Evolutionary conservation across 2,797 vertebrate species (phyloP).

Genomic region (Hyperoplus immaculatus): DNA sequence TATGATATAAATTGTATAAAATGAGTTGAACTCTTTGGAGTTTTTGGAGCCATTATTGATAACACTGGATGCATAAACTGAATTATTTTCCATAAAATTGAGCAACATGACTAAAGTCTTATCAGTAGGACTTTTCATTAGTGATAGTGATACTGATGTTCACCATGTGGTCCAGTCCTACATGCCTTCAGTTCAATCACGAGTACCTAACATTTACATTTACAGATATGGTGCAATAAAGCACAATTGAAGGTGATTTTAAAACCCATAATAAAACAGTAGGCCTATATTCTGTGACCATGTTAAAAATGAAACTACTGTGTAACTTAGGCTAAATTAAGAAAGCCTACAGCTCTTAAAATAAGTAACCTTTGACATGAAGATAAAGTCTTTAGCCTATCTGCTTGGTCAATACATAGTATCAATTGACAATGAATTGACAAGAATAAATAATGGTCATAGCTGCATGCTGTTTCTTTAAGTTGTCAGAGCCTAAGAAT

Average conservation of each 20-base stretch:
- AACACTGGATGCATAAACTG: not conserved
- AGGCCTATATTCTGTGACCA: not conserved
- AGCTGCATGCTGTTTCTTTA: constrained; percentile 28
- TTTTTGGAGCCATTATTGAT: not conserved
- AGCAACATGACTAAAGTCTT: not conserved
- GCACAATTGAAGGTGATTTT: not conserved
- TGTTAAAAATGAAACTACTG: not conserved
- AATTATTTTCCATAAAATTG: not conserved
- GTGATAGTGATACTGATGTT: not conserved
- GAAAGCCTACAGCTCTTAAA: not conserved
- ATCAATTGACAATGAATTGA: constrained; percentile 11
- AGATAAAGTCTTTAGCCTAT: not conserved
- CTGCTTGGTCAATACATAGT: not conserved
- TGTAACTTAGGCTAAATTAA: not conserved
- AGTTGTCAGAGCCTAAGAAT: constrained; percentile 28
- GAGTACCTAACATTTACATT: not conserved
- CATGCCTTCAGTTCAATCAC: not conserved
- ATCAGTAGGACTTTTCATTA: not conserved
- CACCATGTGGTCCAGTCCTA: not conserved
- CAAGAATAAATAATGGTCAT: constrained; percentile 43
- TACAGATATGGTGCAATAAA: not conserved
- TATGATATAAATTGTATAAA: no score
- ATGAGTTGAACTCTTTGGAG: no score
- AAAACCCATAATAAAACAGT: constrained; percentile 36
- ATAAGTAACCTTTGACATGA: not conserved